Conservation (phyloP, 2,113 vertebrate genomes). For the Tragelaphus scriptus region DNA sequence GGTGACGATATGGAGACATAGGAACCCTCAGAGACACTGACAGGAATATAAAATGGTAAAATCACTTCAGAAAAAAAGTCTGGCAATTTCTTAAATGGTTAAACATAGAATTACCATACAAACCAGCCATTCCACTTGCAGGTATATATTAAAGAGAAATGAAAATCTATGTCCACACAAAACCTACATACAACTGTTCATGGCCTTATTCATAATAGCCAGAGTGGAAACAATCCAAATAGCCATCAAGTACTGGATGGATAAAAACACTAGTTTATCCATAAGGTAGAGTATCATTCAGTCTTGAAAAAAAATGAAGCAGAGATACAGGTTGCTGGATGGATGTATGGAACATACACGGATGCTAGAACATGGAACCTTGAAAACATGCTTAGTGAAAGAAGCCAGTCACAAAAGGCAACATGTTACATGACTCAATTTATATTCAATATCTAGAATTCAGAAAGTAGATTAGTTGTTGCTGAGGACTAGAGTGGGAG, state of each 20-base stretch:
- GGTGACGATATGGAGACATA: neutral
- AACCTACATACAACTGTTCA: neutral
- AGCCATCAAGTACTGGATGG: neutral
- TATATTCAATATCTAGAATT: neutral
- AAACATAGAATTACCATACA: neutral
- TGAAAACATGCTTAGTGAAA: neutral
- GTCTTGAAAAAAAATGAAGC: neutral
- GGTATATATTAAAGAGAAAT: neutral
- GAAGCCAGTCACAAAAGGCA: neutral
- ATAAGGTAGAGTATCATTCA: neutral
- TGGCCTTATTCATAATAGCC: neutral
- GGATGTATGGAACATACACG: neutral
- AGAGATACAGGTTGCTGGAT: neutral
- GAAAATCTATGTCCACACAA: neutral
- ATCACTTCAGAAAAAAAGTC: neutral
- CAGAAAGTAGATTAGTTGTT: neutral
- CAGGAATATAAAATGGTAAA: neutral
- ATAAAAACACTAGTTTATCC: neutral
- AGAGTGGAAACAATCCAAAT: neutral
- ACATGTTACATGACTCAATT: neutral
- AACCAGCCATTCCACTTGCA: neutral
- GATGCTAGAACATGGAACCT: neutral
- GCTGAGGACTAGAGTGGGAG: neutral
- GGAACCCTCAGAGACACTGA: neutral
- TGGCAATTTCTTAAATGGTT: neutral